These are phyloP conservation scores for Dinomys branickii DNA, from an alignment of 2,113 vertebrate species.

Conservation along the genomic window DNA sequence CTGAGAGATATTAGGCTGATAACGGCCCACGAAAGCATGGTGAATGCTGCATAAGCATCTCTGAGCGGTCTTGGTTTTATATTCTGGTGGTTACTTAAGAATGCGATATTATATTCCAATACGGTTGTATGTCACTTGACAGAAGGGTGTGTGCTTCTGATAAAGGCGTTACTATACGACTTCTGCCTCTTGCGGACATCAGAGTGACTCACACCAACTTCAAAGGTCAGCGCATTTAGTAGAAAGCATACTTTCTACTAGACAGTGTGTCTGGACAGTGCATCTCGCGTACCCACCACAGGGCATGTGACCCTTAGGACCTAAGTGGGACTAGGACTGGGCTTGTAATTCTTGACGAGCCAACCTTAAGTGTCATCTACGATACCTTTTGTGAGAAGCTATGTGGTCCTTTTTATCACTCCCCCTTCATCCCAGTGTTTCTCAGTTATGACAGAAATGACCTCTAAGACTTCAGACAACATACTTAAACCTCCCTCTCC, in stretches of 20 bases:
- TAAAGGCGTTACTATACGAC: fast-evolving
- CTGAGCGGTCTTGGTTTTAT: neutral
- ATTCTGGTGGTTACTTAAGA: neutral
- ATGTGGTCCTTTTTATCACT: neutral
- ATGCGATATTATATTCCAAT: neutral
- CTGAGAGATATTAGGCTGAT: neutral
- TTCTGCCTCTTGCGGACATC: neutral
- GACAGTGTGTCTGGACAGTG: neutral
- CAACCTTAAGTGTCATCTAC: neutral
- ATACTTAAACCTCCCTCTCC: neutral
- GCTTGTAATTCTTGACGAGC: neutral
- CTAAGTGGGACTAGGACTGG: fast-evolving
- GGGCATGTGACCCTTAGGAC: fast-evolving
- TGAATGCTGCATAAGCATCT: neutral
- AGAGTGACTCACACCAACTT: neutral
- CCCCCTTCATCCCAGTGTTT: neutral
- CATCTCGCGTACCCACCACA: fast-evolving
- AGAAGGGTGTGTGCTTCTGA: too few species aligned
- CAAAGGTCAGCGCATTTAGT: neutral
- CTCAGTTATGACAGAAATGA: neutral
- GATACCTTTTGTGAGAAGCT: neutral
- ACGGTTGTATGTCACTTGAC: too few species aligned
- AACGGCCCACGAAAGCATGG: neutral
- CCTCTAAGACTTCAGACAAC: neutral
- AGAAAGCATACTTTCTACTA: too few species aligned